A percentile compares a stretch with the other conserved stretches of the same genome.
Evolutionary conservation across 2,888 invertebrate genomes (phyloP).

Genomic region (Melipona beecheii): DNA sequence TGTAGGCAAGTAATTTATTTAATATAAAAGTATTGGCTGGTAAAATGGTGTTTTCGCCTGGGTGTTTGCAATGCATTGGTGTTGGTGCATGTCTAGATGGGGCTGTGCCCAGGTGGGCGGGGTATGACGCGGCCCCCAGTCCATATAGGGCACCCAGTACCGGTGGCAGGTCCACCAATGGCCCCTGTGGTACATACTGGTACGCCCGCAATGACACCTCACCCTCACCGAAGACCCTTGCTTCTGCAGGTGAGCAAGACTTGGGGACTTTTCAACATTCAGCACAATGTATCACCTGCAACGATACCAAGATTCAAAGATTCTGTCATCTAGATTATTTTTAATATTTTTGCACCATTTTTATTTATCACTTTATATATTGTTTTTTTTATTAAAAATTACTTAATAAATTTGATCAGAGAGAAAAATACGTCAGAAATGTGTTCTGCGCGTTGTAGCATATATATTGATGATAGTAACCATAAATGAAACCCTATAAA

Average conservation of each 20-base stretch:
- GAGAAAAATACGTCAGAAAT: not conserved
- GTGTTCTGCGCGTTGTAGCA: not conserved
- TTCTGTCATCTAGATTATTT: constrained; percentile 7
- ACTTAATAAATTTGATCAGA: not conserved
- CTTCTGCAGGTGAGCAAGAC: constrained; percentile 92
- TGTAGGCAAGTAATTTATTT: constrained; percentile 73
- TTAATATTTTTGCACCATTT: constrained; percentile 41
- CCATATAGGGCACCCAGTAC: constrained; percentile 82
- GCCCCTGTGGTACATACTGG: constrained; percentile 82
- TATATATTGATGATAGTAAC: not conserved
- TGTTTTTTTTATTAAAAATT: constrained; percentile 3
- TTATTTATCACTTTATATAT: constrained; percentile 8
- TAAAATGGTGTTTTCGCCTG: constrained; percentile 82
- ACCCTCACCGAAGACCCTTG: constrained; percentile 90
- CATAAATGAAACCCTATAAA: not conserved
- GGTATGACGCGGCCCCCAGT: constrained; percentile 83
- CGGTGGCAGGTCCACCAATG: constrained; percentile 82
- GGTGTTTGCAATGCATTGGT: constrained; percentile 84
- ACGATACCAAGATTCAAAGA: constrained; percentile 33
- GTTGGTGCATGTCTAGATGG: constrained; percentile 85
- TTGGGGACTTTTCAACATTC: constrained; percentile 78
- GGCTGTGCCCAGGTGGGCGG: constrained; percentile 83
- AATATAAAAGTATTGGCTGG: constrained; percentile 78
- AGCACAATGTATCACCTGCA: constrained; percentile 60
- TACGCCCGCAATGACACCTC: constrained; percentile 84